Evolutionary conservation across 2,888 invertebrate species (phyloP).

Genomic region (Mimas tiliae): DNA sequence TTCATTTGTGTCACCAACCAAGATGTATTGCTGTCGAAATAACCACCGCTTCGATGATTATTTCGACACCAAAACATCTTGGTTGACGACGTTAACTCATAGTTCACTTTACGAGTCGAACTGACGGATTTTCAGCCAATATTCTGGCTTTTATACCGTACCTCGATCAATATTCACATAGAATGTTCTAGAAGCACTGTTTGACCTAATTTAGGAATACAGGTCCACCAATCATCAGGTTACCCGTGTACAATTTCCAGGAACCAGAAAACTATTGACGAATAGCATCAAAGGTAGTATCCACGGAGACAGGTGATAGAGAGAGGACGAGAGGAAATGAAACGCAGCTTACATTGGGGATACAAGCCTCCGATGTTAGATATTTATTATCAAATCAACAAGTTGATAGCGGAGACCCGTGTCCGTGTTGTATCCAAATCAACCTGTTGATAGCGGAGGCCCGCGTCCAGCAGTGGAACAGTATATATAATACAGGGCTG

Average conservation of each 20-base stretch:
- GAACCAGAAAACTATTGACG: neutral
- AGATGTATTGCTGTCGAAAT: neutral
- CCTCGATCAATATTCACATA: neutral
- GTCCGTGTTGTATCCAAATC: too few relatives aligned
- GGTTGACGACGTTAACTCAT: neutral
- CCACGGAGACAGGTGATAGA: neutral
- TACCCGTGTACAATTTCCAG: neutral
- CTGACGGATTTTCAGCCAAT: neutral
- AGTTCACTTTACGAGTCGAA: neutral
- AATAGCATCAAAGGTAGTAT: neutral
- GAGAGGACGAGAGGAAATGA: constrained; percentile 1
- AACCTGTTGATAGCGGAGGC: too few relatives aligned
- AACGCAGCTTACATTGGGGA: neutral
- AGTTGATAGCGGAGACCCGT: too few relatives aligned
- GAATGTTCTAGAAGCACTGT: neutral
- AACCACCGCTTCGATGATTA: neutral
- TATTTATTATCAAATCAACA: neutral
- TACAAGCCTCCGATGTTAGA: neutral
- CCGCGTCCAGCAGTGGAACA: too few relatives aligned
- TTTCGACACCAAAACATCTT: neutral
- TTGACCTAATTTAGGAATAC: neutral
- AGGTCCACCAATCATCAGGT: neutral
- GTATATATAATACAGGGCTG: too few relatives aligned
- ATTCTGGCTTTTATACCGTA: neutral
- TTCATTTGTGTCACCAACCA: neutral